These are phyloP conservation scores for Syngnathus scovelli DNA, from an alignment of 2,113 vertebrate genomes.

Conservation along the genomic window DNA sequence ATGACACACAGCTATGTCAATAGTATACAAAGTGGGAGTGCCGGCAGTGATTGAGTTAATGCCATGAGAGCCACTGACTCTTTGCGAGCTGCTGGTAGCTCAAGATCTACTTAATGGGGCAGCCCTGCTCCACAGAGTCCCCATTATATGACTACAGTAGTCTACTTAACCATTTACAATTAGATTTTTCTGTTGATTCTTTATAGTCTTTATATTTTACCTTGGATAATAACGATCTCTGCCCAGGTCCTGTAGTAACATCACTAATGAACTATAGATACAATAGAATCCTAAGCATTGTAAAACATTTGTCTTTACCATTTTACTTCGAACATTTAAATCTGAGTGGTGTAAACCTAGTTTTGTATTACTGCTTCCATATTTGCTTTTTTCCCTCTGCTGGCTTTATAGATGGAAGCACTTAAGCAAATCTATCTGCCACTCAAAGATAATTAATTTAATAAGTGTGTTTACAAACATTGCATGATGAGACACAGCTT, in stretches of 20 bases:
- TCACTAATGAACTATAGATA: constrained; percentile 31
- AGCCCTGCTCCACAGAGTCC: too few relatives aligned
- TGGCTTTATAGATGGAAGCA: constrained; percentile 1
- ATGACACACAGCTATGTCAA: too few relatives aligned
- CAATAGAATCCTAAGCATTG: constrained; percentile 6
- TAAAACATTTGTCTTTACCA: background rate
- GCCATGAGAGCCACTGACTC: too few relatives aligned
- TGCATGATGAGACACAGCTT: background rate
- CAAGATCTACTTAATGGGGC: too few relatives aligned
- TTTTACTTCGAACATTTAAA: background rate
- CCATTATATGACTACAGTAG: too few relatives aligned
- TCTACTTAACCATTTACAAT: too few relatives aligned
- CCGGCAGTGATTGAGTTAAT: too few relatives aligned
- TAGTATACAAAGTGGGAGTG: too few relatives aligned
- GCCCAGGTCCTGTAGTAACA: constrained; percentile 16
- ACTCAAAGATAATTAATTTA: constrained; percentile 1
- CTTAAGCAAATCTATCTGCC: constrained; percentile 28
- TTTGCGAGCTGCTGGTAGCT: too few relatives aligned
- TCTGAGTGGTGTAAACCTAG: background rate
- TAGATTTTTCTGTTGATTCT: background rate
- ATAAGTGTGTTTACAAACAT: constrained; percentile 11
- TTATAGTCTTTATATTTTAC: constrained; percentile 26
- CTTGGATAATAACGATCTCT: constrained; percentile 27
- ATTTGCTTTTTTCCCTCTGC: constrained; percentile 9
- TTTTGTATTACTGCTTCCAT: constrained; percentile 8